Conservation (phyloP, 2,113 vertebrate species). For the Neoarius graeffei region DNA sequence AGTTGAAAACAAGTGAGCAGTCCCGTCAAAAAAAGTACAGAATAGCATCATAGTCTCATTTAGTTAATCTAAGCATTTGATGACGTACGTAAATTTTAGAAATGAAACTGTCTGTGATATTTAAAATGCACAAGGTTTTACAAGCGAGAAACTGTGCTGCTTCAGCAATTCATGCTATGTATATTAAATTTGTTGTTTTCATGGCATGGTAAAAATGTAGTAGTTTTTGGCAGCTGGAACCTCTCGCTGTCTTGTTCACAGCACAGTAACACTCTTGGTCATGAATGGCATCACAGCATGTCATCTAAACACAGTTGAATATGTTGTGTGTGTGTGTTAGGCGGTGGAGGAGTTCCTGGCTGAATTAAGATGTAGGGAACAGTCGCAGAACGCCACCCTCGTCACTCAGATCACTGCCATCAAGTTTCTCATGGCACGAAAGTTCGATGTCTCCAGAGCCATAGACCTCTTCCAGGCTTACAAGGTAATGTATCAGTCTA, state of each 20-base stretch:
- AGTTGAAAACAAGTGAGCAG: not conserved
- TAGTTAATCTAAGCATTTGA: not conserved
- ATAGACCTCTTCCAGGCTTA: constrained; percentile 81
- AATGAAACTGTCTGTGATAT: not conserved
- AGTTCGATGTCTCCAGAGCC: constrained; percentile 80
- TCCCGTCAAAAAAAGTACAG: not conserved
- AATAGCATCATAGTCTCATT: not conserved
- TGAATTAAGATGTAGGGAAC: constrained; percentile 73
- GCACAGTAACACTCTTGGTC: not conserved
- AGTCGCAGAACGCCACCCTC: constrained; percentile 74
- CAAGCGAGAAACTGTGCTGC: not conserved
- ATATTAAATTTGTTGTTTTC: no score
- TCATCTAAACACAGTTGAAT: not conserved
- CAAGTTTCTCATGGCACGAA: constrained; percentile 83
- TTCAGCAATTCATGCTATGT: no score
- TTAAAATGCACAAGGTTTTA: not conserved
- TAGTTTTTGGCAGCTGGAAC: no score
- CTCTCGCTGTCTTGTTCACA: no score
- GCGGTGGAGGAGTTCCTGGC: constrained; percentile 80
- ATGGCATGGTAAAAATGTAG: no score
- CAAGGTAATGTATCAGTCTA: constrained; percentile 66
- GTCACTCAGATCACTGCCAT: constrained; percentile 79
- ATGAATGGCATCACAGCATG: not conserved
- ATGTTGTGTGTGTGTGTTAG: constrained; percentile 52
- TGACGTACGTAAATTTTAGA: not conserved